phyloP scores from a whole-genome alignment of 2,888 invertebrate species.

The Desoria tigrina region DNA sequence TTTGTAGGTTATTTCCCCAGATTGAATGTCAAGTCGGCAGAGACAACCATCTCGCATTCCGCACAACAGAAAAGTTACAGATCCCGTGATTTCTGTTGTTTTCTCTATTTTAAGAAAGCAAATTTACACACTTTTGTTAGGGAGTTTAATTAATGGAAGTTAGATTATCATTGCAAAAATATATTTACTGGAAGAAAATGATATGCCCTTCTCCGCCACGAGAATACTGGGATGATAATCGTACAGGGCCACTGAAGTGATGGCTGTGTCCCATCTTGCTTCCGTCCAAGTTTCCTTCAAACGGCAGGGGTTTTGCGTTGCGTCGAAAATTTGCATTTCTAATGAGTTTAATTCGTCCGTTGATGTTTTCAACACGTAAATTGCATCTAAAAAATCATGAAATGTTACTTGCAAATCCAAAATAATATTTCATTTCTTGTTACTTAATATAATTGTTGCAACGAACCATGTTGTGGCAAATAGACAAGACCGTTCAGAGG shows the following conservation, averaged over 20 bases:
- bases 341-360: slow-evolving; percentile 31
- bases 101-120: slow-evolving; percentile 18
- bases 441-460: not conserved
- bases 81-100: slow-evolving; percentile 12
- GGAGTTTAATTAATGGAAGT: not conserved
- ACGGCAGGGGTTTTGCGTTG: slow-evolving; percentile 45
- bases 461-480: slow-evolving; percentile 34
- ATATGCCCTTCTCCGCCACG: slow-evolving; percentile 41
- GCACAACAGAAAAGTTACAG: slow-evolving; percentile 45
- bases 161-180: too few species aligned
- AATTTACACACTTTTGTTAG: not conserved
- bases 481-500: slow-evolving; percentile 32
- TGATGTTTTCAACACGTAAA: slow-evolving; percentile 29
- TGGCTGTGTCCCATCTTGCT: slow-evolving; percentile 34
- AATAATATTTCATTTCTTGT: too few species aligned
- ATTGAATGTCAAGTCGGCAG: slow-evolving; percentile 35
- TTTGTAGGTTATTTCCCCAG: slow-evolving; percentile 44
- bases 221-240: slow-evolving; percentile 44
- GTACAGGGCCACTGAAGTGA: slow-evolving; percentile 47
- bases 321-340: slow-evolving; percentile 46
- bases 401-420: not conserved
- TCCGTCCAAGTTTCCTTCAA: slow-evolving; percentile 46
- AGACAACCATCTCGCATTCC: slow-evolving; percentile 49
- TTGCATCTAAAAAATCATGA: slow-evolving; percentile 14
- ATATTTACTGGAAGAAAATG: slow-evolving; percentile 29